Evolutionary conservation across 2,797 vertebrate species (phyloP), one percentile per base, ranked within the genome.

Genomic region (Euthynnus affinis): DNA sequence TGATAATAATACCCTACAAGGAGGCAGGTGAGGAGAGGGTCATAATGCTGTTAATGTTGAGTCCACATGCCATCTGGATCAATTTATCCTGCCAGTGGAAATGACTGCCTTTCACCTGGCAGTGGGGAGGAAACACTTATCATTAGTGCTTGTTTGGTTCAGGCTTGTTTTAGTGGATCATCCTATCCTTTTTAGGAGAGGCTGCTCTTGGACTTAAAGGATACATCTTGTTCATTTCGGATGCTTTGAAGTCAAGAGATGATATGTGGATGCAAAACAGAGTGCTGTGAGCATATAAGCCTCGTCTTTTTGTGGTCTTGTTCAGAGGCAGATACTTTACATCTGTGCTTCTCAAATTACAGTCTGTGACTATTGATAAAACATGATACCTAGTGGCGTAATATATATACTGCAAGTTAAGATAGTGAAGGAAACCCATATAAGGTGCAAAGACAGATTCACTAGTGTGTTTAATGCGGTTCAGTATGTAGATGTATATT

Each of bases 341-440:
- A 59, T 40, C 32, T 61, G 20, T 25, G 42, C 70, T 17, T 60
- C 79, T 89, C 78, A 56, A 63, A 49, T 81, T 81, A 83, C 84
- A 72, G 14, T 23, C 49, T n/a, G 25, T 44, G 52, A 80, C 51
- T 51, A 78, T 85, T 89, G 73, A 79, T 69, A 13, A 81, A 86
- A 87, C 25, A 17, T 84, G 90, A 90, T 91, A 88, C 49, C 92
- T 90, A 87, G 91, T 91, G 92, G 87, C 73, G 17, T 0, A 42
- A 73, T 3, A 6, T 53, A 4, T n/a, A 48, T 18, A 85, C 63
- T 88, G 62, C 87, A 88, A 10, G 32, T 5, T 63, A 2, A 56
- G 0, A 42, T 6, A 18, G 9, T 5, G 4, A 49, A 32, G 44
- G 27, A 62, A 34, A 25, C 9, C 55, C 29, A 61, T 27, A 59